Conservation (phyloP, 1,140 invertebrate genomes). For the Maniola jurtina region DNA sequence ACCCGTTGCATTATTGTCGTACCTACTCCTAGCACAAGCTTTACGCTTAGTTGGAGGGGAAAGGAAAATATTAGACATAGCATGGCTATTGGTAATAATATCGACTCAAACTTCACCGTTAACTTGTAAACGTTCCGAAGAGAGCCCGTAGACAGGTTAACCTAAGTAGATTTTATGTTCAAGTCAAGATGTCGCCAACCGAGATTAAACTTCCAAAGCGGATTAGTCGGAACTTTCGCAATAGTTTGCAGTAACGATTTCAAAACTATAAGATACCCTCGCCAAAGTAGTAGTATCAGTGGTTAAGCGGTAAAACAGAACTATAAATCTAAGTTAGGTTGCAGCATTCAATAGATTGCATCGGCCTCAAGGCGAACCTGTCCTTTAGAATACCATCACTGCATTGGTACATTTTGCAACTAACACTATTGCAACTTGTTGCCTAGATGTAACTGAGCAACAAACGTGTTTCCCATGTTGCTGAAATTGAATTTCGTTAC, state of each 20-base stretch:
- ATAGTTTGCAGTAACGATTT: conserved; percentile 15
- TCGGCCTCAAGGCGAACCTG: conserved; percentile 43
- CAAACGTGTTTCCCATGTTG: conserved; percentile 24
- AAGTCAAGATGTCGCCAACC: conserved; percentile 14
- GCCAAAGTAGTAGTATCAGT: conserved; percentile 10
- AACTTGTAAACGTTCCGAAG: background rate
- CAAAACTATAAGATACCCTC: conserved; percentile 19
- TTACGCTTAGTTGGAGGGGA: no score
- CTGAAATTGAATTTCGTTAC: conserved; percentile 13
- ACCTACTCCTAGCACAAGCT: no score
- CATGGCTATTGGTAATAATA: background rate
- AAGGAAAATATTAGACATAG: no score
- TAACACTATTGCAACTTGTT: conserved; percentile 29
- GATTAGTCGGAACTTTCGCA: conserved; percentile 15
- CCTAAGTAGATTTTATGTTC: conserved; percentile 12
- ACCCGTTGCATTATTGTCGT: no score
- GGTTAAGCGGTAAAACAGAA: conserved; percentile 25
- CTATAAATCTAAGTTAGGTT: conserved; percentile 40
- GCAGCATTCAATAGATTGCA: conserved; percentile 43
- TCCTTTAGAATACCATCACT: conserved; percentile 46
- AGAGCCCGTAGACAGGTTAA: background rate
- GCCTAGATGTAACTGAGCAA: conserved; percentile 14
- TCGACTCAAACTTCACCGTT: background rate
- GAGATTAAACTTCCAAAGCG: conserved; percentile 10
- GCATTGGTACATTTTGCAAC: conserved; percentile 36